Evolutionary conservation across 2,797 vertebrate species (phyloP).

Genomic region (Danio albolineatus): DNA sequence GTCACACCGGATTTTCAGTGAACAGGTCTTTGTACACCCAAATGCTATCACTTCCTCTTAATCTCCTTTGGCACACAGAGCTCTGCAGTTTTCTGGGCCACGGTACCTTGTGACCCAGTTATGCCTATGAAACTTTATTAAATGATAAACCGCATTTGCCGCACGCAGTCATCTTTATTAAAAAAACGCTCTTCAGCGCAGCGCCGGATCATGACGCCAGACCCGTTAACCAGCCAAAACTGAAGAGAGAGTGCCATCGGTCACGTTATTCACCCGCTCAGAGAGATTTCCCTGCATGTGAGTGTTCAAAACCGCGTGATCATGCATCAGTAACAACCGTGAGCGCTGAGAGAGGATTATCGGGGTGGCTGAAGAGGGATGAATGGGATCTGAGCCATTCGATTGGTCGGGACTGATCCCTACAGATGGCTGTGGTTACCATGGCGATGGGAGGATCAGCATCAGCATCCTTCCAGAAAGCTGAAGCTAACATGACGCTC

Average conservation of each 20-base stretch:
- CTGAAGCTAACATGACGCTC: constrained; percentile 1
- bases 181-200: not conserved
- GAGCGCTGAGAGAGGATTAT: constrained; percentile 49
- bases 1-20: not conserved
- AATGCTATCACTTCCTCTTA: constrained; percentile 32
- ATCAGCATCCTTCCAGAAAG: constrained; percentile 62
- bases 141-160: not conserved
- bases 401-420: constrained; percentile 75
- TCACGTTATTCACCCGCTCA: constrained; percentile 20
- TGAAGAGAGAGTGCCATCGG: not conserved
- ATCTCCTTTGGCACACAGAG: constrained; percentile 42
- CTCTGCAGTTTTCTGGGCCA: constrained; percentile 55
- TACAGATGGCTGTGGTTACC: constrained; percentile 77
- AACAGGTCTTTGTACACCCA: not conserved
- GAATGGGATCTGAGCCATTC: constrained; percentile 55
- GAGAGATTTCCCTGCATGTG: constrained; percentile 22
- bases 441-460: constrained; percentile 73
- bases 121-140: constrained; percentile 26
- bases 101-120: constrained; percentile 54
- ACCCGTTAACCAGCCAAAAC: constrained; percentile 14
- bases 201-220: not conserved
- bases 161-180: constrained; percentile 8
- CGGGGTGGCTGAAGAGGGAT: constrained; percentile 42
- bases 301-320: constrained; percentile 24
- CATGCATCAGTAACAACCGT: constrained; percentile 35